A percentile compares a stretch with the other conserved stretches of the same genome.
Conservation (phyloP, 2,113 vertebrate genomes). For the Coptodon rendalli region DNA sequence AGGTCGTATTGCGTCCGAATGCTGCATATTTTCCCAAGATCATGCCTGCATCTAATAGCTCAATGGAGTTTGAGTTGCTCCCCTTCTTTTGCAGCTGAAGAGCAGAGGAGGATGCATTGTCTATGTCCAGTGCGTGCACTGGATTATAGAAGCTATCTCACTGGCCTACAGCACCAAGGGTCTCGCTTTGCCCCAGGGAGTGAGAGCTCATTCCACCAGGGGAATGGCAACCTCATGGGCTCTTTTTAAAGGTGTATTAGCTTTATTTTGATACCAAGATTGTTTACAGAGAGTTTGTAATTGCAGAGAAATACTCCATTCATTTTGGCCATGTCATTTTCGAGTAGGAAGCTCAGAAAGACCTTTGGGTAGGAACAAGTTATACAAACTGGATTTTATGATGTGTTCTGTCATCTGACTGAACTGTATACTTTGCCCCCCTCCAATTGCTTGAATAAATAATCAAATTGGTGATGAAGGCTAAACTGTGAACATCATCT, state of each 20-base stretch:
- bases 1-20: neutral
- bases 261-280: neutral
- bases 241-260: neutral
- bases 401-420: neutral
- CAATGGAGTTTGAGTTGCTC: neutral
- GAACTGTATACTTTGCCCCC: neutral
- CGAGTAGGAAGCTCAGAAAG: neutral
- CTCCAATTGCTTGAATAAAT: neutral
- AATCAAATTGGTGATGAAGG: neutral
- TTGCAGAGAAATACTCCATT: neutral
- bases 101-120: neutral
- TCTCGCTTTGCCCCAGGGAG: neutral
- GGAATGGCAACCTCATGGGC: neutral
- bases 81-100: neutral
- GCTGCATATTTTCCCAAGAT: neutral
- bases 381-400: neutral
- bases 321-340: neutral
- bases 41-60: neutral
- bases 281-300: neutral
- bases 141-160: neutral
- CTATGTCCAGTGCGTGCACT: neutral
- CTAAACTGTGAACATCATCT: neutral
- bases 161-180: neutral
- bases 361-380: neutral
- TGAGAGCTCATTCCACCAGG: neutral